These are phyloP conservation scores for Cosmia pyralina DNA, from an alignment of 2,888 invertebrate genomes.

Conservation along the genomic window DNA sequence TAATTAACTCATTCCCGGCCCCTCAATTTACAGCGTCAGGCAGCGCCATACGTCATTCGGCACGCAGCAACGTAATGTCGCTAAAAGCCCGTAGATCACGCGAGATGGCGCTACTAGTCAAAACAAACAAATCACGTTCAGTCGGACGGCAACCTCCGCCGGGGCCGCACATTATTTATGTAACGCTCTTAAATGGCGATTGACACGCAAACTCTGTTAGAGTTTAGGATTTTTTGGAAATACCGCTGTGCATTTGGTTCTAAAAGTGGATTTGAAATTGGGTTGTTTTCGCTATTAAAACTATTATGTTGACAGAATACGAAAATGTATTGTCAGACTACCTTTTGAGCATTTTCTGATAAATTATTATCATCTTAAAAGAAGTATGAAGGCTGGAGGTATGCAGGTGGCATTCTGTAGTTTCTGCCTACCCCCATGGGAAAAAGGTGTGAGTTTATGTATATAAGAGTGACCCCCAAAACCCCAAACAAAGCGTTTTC, in stretches of 20 bases:
- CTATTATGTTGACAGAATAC: not conserved
- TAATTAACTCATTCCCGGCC: slow-evolving; percentile 64
- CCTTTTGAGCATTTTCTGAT: not conserved
- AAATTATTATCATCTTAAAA: not conserved
- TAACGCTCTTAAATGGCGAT: slow-evolving; percentile 59
- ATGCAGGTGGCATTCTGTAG: not conserved
- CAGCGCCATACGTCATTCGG: slow-evolving; percentile 61
- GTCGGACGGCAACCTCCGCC: slow-evolving; percentile 68
- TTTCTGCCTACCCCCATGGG: no score
- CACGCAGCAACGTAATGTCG: slow-evolving; percentile 61
- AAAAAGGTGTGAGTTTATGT: no score
- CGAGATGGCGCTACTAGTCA: slow-evolving; percentile 78
- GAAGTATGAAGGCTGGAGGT: not conserved
- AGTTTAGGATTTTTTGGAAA: slow-evolving; percentile 45
- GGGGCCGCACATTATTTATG: slow-evolving; percentile 70
- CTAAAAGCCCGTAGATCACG: slow-evolving; percentile 77
- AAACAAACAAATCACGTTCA: slow-evolving; percentile 81
- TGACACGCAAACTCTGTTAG: slow-evolving; percentile 67
- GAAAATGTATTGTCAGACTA: not conserved
- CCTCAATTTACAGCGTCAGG: slow-evolving; percentile 55
- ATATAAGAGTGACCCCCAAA: not conserved
- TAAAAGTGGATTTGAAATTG: slow-evolving; percentile 16
- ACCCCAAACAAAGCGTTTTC: no score
- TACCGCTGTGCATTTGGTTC: slow-evolving; percentile 20
- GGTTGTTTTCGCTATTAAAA: not conserved